Base-by-base conservation (phyloP, 2,113 vertebrate species). In the Tragelaphus imberbis region DNA sequence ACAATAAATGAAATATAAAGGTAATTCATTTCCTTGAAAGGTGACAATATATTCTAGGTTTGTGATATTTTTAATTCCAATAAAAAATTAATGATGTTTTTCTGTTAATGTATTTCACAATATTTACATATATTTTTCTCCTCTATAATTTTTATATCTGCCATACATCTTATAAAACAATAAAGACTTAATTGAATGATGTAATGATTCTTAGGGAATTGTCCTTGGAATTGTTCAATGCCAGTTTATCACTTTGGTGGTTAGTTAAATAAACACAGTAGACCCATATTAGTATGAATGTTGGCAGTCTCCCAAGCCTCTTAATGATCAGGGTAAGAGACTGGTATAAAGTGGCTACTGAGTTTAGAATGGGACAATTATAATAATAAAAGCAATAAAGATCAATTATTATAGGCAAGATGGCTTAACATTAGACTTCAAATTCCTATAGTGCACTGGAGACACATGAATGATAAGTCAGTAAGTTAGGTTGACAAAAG, bases 361-460 rank as follows among this genome's bases (percentile, higher is more conserved):
- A 94, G 53, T 94, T 97, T 79, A 97, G 47, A 88, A 47, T 71
- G 30, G 9, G n/a, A 89, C 49, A 75, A 51, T 97, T 85, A 92
- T 94, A 88, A 91, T 77, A 97, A 95, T 77, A 86, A 97, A 75
- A 79, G 75, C 15, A 88, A 89, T 92, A 97, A 98, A 98, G 96
- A 98, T 98, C 98, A 98, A 99, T 99, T 98, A 98, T 90, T 97
- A 97, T 94, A 97, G 89, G 95, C 95, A 98, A 98, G 98, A 97
- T 98, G 93, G 90, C 96, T 91, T 98, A 98, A 99, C 97, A 98
- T 98, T 97, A 98, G 95, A 92, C 97, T 98, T 82, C 88, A 95
- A 87, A 89, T 96, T 97, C 87, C 96, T 96, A 90, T 96, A 97
- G 96, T 92, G 55, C 97, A 98, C 96, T 98, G 94, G 97, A 95